Percentiles rank a stretch among this genome's conserved stretches.
Conservation (phyloP, 1,140 invertebrate genomes). For the Chironomus striatipennis region DNA sequence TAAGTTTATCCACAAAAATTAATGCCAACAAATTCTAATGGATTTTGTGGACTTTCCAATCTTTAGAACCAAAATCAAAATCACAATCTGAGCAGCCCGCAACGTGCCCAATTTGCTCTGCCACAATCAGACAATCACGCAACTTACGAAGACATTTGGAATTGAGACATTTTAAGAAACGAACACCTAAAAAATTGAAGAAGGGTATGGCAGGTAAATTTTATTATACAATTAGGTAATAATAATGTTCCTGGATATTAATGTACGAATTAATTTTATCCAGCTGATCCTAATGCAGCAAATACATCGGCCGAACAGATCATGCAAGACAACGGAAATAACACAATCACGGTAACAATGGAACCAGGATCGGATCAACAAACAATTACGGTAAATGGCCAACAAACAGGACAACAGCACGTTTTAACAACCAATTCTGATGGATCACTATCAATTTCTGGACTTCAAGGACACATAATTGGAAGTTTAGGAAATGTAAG, state of each 20-base stretch:
- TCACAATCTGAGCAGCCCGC: constrained; percentile 54
- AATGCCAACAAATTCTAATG: no score
- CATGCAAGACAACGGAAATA: not conserved
- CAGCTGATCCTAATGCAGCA: not conserved
- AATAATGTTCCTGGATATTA: not conserved
- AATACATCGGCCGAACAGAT: constrained; percentile 13
- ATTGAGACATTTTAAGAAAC: constrained; percentile 39
- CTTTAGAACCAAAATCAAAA: constrained; percentile 42
- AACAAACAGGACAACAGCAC: constrained; percentile 7
- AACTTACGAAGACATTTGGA: constrained; percentile 49
- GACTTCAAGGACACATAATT: not conserved
- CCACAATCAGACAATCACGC: constrained; percentile 48
- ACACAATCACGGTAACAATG: constrained; percentile 13
- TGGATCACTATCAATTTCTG: not conserved
- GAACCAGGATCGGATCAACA: constrained; percentile 16
- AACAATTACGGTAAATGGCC: constrained; percentile 5
- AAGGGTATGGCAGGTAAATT: constrained; percentile 35
- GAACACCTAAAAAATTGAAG: constrained; percentile 40
- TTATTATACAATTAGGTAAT: not conserved
- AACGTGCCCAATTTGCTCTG: constrained; percentile 50
- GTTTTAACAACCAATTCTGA: not conserved
- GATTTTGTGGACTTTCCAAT: not conserved
- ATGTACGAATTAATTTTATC: not conserved
- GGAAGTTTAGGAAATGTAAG: not conserved
- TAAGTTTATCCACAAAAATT: no score